Conservation (phyloP, 2,113 vertebrate species). For the Petaurus breviceps region DNA sequence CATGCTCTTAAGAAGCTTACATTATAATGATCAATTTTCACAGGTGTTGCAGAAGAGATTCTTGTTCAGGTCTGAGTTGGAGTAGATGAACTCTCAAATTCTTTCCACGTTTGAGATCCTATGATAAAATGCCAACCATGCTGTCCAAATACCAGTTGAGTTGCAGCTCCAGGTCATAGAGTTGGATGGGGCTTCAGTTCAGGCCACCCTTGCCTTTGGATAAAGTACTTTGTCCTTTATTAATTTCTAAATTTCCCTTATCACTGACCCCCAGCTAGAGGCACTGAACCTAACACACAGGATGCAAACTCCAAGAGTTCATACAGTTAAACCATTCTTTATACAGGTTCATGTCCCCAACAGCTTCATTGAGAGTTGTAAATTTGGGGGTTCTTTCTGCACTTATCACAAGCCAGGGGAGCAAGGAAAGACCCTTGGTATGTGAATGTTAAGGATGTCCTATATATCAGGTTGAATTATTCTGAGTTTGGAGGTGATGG, state of each 20-base stretch:
- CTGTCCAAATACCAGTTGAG: background rate
- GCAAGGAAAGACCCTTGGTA: background rate
- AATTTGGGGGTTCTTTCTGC: background rate
- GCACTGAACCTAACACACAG: background rate
- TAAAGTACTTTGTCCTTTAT: background rate
- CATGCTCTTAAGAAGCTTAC: background rate
- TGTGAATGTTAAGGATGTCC: background rate
- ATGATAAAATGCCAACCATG: background rate
- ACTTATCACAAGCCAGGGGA: no score
- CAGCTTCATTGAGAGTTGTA: background rate
- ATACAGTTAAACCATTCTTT: background rate
- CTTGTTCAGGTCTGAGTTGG: background rate
- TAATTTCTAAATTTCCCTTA: background rate
- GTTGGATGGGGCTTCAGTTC: background rate
- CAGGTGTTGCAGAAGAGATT: background rate
- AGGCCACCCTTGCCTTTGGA: background rate
- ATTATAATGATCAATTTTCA: background rate
- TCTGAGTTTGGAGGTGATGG: background rate
- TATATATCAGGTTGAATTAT: background rate
- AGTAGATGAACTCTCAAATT: background rate
- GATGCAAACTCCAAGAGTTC: background rate
- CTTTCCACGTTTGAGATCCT: background rate
- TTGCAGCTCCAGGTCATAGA: background rate
- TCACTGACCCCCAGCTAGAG: background rate
- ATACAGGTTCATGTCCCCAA: background rate